These are phyloP conservation scores for Carpatolechia fugitivella DNA, from an alignment of 2,888 invertebrate genomes.

Conservation along the genomic window DNA sequence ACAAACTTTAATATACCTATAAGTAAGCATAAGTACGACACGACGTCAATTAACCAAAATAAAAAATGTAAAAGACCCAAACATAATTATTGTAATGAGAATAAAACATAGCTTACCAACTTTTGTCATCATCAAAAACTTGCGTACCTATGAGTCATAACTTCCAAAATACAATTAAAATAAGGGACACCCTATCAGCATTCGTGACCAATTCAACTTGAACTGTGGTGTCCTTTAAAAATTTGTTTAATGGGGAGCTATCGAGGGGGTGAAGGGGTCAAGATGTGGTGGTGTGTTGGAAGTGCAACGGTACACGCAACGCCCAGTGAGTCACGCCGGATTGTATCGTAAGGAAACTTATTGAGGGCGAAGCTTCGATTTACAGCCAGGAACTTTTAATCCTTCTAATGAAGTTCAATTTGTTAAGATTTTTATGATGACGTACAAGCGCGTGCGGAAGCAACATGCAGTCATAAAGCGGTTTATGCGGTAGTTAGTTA, in stretches of 20 bases:
- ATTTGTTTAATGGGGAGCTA: not conserved
- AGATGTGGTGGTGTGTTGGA: constrained; percentile 34
- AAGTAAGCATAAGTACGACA: too few species aligned
- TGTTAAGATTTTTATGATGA: not conserved
- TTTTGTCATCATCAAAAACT: not conserved
- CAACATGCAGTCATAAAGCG: too few species aligned
- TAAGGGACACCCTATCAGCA: constrained; percentile 7
- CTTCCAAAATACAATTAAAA: constrained; percentile 7
- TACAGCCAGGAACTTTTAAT: constrained; percentile 20
- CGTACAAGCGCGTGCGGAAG: too few species aligned
- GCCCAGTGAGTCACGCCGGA: constrained; percentile 45
- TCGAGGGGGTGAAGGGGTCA: constrained; percentile 40
- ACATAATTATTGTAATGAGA: too few species aligned
- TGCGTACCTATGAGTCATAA: constrained; percentile 1
- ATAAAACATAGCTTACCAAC: not conserved
- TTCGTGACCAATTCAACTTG: not conserved
- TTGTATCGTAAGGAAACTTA: constrained; percentile 29
- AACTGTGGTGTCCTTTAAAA: not conserved
- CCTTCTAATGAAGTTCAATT: not conserved
- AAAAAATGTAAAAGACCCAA: too few species aligned
- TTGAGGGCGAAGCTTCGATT: constrained; percentile 33
- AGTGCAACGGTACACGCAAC: constrained; percentile 55
- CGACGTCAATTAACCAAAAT: too few species aligned
- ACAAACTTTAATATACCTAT: too few species aligned
- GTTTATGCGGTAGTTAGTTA: too few species aligned